Evolutionary conservation across 1,140 invertebrate species (phyloP).

Genomic region (Drosophila fuyamai): DNA sequence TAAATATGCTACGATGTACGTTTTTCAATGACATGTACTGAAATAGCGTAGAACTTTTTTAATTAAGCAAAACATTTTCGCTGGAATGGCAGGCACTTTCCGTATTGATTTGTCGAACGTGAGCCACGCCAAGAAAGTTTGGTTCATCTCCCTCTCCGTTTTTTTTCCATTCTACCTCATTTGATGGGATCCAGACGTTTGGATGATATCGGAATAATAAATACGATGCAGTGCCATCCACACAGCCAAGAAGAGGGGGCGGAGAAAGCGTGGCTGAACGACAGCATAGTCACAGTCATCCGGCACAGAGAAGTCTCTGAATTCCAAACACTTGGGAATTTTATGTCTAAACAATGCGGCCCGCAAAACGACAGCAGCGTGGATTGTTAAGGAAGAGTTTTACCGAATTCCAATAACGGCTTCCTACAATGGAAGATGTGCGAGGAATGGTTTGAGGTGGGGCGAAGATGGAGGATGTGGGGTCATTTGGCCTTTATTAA

Average conservation of each 20-base stretch:
- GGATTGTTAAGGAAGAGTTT: constrained; percentile 69
- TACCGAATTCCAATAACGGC: constrained; percentile 68
- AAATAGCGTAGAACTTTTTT: constrained; percentile 70
- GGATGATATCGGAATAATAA: constrained; percentile 33
- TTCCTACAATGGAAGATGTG: constrained; percentile 10
- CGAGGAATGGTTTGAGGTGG: constrained; percentile 5
- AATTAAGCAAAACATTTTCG: constrained; percentile 71
- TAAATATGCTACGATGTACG: constrained; percentile 64
- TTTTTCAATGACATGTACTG: constrained; percentile 64
- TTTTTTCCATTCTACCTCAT: neutral
- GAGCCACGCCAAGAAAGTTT: neutral
- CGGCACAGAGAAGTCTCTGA: constrained; percentile 44
- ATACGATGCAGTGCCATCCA: neutral
- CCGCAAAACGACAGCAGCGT: constrained; percentile 70
- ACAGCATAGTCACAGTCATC: constrained; percentile 34
- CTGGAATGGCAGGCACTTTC: constrained; percentile 32
- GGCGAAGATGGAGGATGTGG: constrained; percentile 3
- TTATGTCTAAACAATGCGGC: constrained; percentile 74
- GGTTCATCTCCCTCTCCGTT: neutral
- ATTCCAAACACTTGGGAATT: constrained; percentile 80
- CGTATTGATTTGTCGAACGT: too few species aligned
- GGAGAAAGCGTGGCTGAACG: constrained; percentile 8
- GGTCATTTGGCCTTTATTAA: neutral
- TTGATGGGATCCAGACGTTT: neutral
- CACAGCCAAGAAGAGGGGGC: neutral